Conservation (phyloP, 2,113 vertebrate species). For the Poeciliopsis turrubarensis region DNA sequence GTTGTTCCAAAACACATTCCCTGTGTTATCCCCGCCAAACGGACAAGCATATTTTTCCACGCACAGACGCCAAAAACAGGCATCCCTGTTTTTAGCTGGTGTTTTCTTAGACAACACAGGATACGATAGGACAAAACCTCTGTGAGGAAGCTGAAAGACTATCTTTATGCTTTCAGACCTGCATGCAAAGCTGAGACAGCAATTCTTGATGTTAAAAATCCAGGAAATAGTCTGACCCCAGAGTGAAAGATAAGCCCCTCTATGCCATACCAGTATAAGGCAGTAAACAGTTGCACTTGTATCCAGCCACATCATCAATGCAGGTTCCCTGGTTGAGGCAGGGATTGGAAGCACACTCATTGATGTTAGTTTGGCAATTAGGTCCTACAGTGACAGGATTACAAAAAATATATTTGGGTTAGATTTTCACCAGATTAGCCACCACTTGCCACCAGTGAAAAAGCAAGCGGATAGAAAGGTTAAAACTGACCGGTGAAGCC, state of each 20-base stretch:
- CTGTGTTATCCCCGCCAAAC: slow-evolving; percentile 57
- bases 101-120: slow-evolving; percentile 71
- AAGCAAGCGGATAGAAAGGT: neutral
- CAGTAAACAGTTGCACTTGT: slow-evolving; percentile 93
- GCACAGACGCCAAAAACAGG: slow-evolving; percentile 52
- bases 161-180: slow-evolving; percentile 24
- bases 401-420: slow-evolving; percentile 38
- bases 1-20: slow-evolving; percentile 62
- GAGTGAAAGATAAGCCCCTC: slow-evolving; percentile 8
- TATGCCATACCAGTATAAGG: slow-evolving; percentile 89
- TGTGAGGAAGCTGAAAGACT: slow-evolving; percentile 37
- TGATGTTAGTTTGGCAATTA: slow-evolving; percentile 98
- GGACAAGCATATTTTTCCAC: slow-evolving; percentile 61
- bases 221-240: slow-evolving; percentile 4
- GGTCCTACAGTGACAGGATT: slow-evolving; percentile 81
- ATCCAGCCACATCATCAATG: slow-evolving; percentile 93
- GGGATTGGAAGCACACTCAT: slow-evolving; percentile 96
- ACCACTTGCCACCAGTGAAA: slow-evolving; percentile 48
- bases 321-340: slow-evolving; percentile 96
- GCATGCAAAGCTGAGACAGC: slow-evolving; percentile 27
- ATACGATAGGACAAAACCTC: slow-evolving; percentile 33
- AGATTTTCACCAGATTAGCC: slow-evolving; percentile 18
- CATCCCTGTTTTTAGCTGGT: slow-evolving; percentile 39
- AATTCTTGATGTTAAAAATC: neutral
- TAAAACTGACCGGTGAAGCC: slow-evolving; percentile 90